phyloP scores from a whole-genome alignment of 2,797 vertebrate species.

The Acanthurus tractus region DNA sequence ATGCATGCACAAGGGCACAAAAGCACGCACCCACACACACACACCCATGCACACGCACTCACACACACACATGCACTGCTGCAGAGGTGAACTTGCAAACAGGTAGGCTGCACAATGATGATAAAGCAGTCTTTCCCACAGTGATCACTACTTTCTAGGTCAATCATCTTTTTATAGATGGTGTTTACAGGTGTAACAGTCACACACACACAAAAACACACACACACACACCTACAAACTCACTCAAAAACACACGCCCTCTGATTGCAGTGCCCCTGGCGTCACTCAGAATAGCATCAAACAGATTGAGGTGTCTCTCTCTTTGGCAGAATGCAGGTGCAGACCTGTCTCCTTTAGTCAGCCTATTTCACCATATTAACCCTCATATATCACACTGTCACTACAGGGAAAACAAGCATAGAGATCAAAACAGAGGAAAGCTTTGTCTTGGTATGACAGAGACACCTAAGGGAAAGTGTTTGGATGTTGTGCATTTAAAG shows the following conservation, averaged over 20 bases:
- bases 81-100: constrained; percentile 6
- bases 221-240: constrained; percentile 24
- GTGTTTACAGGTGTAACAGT: constrained; percentile 65
- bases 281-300: constrained; percentile 78
- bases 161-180: constrained; percentile 55
- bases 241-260: constrained; percentile 26
- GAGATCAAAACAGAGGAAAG: constrained; percentile 55
- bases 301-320: constrained; percentile 61
- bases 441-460: constrained; percentile 39
- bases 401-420: constrained; percentile 63
- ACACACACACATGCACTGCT: constrained; percentile 9
- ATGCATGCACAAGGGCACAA: neutral
- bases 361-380: constrained; percentile 71
- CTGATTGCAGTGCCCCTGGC: constrained; percentile 62
- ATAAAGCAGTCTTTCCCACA: constrained; percentile 27
- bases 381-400: constrained; percentile 77
- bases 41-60: neutral
- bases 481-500: constrained; percentile 13
- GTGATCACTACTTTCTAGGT: constrained; percentile 42
- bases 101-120: neutral
- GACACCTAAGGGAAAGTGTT: constrained; percentile 20
- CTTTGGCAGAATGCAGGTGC: constrained; percentile 63
- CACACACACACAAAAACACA: constrained; percentile 17
- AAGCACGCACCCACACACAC: neutral
- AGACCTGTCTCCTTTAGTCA: constrained; percentile 70